phyloP scores from a whole-genome alignment of 2,888 invertebrate genomes.

The Tenodera sinensis region DNA sequence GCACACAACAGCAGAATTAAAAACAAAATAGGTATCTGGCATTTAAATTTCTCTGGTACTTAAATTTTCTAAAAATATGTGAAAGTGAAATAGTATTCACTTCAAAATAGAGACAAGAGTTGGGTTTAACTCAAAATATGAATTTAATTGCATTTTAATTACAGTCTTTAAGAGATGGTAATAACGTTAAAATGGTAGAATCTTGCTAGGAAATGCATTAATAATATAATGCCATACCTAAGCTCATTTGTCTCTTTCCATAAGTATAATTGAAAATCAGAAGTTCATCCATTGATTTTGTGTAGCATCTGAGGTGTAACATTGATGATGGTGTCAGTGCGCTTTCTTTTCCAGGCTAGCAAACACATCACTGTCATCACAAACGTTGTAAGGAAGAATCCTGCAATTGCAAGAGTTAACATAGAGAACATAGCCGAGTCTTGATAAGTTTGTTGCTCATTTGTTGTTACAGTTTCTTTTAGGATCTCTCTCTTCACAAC shows the following conservation, averaged over 20 bases:
- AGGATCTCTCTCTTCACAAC: slow-evolving; percentile 35
- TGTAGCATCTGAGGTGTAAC: not conserved
- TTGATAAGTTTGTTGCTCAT: not conserved
- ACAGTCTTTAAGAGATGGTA: not conserved
- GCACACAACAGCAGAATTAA: not conserved
- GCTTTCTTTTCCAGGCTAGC: not conserved
- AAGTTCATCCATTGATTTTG: not conserved
- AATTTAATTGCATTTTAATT: not conserved
- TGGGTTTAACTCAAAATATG: not conserved
- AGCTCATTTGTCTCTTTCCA: not conserved
- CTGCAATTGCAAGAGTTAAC: not conserved
- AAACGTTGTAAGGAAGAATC: not conserved
- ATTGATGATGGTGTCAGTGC: not conserved
- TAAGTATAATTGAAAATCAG: not conserved
- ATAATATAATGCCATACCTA: not conserved
- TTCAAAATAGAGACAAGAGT: not conserved
- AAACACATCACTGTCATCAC: not conserved
- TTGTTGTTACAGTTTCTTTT: not conserved
- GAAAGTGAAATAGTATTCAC: not conserved
- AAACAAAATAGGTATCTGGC: not conserved
- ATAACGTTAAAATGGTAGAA: not conserved
- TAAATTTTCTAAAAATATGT: too few relatives aligned
- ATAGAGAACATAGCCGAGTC: not conserved
- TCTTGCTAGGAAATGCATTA: not conserved
- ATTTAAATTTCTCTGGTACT: too few relatives aligned